A percentile compares a stretch with the other conserved stretches of the same genome.
These are phyloP conservation scores for Sphinx pinastri DNA, from an alignment of 2,888 invertebrate genomes.

Conservation along the genomic window DNA sequence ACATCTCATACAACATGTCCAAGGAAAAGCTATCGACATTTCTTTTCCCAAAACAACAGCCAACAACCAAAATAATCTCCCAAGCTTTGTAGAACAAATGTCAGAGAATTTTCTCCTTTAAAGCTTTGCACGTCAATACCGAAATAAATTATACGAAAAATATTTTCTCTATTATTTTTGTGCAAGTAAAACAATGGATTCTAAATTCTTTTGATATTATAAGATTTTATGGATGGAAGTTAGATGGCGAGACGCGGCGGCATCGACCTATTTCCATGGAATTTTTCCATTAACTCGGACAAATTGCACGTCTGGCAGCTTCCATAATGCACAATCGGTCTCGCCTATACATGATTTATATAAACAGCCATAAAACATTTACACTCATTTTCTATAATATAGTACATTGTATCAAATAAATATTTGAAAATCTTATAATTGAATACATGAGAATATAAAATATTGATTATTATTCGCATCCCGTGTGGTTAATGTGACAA, in stretches of 20 bases:
- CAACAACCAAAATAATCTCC: too few species aligned
- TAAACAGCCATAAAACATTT: not conserved
- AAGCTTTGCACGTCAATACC: not conserved
- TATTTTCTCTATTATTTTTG: not conserved
- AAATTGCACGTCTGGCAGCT: constrained; percentile 72
- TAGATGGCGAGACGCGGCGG: constrained; percentile 38
- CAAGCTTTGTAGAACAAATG: not conserved
- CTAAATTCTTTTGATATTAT: not conserved
- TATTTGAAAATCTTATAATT: too few species aligned
- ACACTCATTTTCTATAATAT: not conserved
- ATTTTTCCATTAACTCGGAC: constrained; percentile 78
- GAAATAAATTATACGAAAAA: not conserved
- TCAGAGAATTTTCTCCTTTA: not conserved
- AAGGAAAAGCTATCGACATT: too few species aligned
- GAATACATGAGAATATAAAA: too few species aligned
- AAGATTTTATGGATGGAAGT: not conserved
- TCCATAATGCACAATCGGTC: constrained; percentile 50
- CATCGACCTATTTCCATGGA: constrained; percentile 72
- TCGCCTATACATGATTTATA: constrained; percentile 15
- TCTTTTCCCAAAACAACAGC: too few species aligned
- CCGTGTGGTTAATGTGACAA: too few species aligned
- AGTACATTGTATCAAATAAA: not conserved
- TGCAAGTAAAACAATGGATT: not conserved
- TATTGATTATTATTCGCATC: too few species aligned
- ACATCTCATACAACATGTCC: too few species aligned